Evolutionary conservation across 2,113 vertebrate genomes (phyloP), one percentile per base, ranked within the genome.

Genomic region (Stigmatopora argus): DNA sequence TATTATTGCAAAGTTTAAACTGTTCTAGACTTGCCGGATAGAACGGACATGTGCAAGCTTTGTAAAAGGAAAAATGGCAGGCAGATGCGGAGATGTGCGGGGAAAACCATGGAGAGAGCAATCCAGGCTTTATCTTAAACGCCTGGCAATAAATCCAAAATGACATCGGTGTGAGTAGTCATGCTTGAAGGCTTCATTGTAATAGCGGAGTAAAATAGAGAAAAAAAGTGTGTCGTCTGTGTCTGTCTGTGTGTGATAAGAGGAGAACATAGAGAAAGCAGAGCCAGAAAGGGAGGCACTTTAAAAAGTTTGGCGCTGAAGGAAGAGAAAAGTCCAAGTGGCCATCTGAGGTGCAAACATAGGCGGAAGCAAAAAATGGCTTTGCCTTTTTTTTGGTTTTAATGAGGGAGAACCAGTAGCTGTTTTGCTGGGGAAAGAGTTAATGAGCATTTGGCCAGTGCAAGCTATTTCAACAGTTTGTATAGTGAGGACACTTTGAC

Each of bases 401-500:
- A 62, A 74, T 80, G 70, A 71, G 47, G 44, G 6, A 38, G 72
- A 65, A 59, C 9, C 70, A 68, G 64, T 5, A 1, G 46, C 70
- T 66, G 67, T 71, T 17, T 59, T 19, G 49, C 79, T 60, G 26
- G 53, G 76, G 69, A 75, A 65, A 52, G 49, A 45, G 34, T 64
- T 79, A 81, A 84, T 86, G 61, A 82, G 70, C 67, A 76, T 31
- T 41, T 56, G 67, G 55, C 69, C 72, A 55, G 51, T 62, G 70
- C 34, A 71, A 70, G 51, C 67, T 65, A 26, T 71, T 66, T 47
- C 19, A 44, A 46, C 5, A 34, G 23, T 26, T 4, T 56, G 53
- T 31, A 21, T 15, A 23, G 18, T n/a, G 23, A 13, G 1, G 45
- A 2, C 15, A 21, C 47, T 68, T 66, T 73, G 68, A 70, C 66